These are phyloP conservation scores for Lasioglossum calceatum DNA, from an alignment of 2,888 invertebrate genomes.

Conservation along the genomic window DNA sequence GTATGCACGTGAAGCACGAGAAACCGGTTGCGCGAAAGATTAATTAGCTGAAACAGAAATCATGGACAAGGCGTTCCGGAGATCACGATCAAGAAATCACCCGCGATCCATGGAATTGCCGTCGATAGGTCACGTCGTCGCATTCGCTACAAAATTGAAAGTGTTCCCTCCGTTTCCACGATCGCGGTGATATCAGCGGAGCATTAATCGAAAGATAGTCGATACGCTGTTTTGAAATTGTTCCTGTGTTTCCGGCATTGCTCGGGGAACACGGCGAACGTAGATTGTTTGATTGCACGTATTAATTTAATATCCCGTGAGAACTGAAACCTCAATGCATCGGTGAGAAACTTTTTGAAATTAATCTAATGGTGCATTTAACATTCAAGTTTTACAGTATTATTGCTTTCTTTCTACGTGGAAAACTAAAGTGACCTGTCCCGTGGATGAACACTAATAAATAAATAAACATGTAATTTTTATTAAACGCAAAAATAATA, in stretches of 20 bases:
- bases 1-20: not conserved
- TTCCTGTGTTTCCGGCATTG: not conserved
- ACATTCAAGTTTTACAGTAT: too few relatives aligned
- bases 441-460: too few relatives aligned
- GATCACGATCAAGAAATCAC: conserved; percentile 50
- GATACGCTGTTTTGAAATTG: not conserved
- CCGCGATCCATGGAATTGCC: conserved; percentile 50
- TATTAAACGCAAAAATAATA: too few relatives aligned
- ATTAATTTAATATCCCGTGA: not conserved
- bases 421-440: too few relatives aligned
- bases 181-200: conserved; percentile 20
- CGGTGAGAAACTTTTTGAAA: not conserved
- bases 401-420: too few relatives aligned
- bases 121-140: conserved; percentile 48
- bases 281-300: not conserved
- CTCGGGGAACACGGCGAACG: not conserved
- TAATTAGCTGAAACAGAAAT: conserved; percentile 60
- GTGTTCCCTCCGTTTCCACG: conserved; percentile 48
- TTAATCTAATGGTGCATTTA: too few relatives aligned
- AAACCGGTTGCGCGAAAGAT: conserved; percentile 46
- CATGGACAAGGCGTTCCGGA: conserved; percentile 41
- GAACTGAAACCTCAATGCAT: not conserved
- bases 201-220: conserved; percentile 51
- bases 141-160: conserved; percentile 34
- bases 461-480: too few relatives aligned